phyloP scores from a whole-genome alignment of 2,797 vertebrate genomes.

The Capromys pilorides region DNA sequence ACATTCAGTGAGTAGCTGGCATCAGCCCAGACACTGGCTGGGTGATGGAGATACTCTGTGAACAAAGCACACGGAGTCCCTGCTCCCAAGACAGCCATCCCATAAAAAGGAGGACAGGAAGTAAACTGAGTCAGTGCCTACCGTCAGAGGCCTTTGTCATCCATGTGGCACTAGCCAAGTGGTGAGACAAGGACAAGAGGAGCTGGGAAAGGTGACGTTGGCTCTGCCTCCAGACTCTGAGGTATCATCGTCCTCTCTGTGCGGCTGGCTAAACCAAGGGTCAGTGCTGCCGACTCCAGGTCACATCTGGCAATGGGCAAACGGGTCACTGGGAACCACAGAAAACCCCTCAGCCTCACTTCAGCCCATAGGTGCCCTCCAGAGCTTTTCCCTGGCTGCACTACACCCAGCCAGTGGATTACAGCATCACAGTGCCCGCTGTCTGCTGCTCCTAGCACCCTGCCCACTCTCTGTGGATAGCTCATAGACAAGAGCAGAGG shows the following conservation, averaged over 20 bases:
- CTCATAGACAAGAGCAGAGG: neutral
- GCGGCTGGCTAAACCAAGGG: neutral
- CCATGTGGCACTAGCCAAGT: neutral
- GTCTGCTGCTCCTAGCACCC: neutral
- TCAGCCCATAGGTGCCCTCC: neutral
- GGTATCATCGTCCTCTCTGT: neutral
- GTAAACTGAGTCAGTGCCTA: neutral
- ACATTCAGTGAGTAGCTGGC: neutral
- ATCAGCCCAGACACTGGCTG: neutral
- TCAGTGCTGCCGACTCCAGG: neutral
- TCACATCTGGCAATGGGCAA: conserved; percentile 19
- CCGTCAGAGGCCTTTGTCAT: neutral
- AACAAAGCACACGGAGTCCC: neutral
- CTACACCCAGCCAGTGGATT: neutral
- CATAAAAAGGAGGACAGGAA: neutral
- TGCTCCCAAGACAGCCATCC: neutral
- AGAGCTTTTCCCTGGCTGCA: neutral
- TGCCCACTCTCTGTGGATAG: neutral
- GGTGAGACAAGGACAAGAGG: neutral
- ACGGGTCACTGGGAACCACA: neutral
- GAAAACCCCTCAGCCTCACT: neutral
- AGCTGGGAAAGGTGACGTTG: neutral
- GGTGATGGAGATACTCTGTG: neutral
- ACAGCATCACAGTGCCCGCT: accelerated
- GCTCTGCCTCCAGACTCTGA: neutral